Evolutionary conservation across 2,797 vertebrate species (phyloP).

Genomic region (Neoniphon sammara): DNA sequence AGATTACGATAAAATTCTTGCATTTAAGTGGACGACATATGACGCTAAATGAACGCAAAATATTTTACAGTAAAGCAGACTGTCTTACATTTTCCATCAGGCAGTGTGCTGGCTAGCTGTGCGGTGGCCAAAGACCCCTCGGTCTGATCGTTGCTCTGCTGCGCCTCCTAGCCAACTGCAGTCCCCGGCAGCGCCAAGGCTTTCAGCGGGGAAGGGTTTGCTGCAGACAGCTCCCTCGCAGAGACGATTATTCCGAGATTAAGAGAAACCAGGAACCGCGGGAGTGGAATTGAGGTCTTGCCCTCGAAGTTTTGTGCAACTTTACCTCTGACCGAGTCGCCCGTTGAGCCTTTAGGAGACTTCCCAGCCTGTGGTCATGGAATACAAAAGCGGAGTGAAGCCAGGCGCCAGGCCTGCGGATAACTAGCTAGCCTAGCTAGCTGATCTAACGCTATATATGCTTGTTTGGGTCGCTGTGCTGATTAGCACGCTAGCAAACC

Average conservation of each 20-base stretch:
- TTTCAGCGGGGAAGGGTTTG: conserved; percentile 31
- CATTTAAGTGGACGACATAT: neutral
- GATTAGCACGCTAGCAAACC: conserved; percentile 65
- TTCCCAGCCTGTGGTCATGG: conserved; percentile 68
- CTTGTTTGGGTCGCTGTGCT: conserved; percentile 69
- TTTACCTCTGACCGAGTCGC: conserved; percentile 33
- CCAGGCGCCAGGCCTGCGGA: conserved; percentile 73
- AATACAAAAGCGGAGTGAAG: conserved; percentile 61
- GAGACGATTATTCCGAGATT: conserved; percentile 61
- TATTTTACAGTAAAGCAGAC: neutral
- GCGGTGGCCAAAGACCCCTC: conserved; percentile 78
- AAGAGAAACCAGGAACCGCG: conserved; percentile 22
- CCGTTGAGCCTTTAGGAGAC: conserved; percentile 30
- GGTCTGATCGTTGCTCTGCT: conserved; percentile 61
- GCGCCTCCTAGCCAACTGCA: conserved; percentile 57
- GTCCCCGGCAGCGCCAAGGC: conserved; percentile 56
- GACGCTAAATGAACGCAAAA: too few species aligned
- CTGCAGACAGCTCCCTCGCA: conserved; percentile 9
- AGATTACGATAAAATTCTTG: too few species aligned
- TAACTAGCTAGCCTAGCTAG: conserved; percentile 61
- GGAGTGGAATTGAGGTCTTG: conserved; percentile 28
- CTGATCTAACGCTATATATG: conserved; percentile 41
- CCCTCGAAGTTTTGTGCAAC: conserved; percentile 54
- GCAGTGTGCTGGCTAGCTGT: conserved; percentile 77
- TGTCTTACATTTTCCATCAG: conserved; percentile 66